These are phyloP conservation scores for Cinclus cinclus DNA, from an alignment of 2,113 vertebrate species.

Conservation along the genomic window DNA sequence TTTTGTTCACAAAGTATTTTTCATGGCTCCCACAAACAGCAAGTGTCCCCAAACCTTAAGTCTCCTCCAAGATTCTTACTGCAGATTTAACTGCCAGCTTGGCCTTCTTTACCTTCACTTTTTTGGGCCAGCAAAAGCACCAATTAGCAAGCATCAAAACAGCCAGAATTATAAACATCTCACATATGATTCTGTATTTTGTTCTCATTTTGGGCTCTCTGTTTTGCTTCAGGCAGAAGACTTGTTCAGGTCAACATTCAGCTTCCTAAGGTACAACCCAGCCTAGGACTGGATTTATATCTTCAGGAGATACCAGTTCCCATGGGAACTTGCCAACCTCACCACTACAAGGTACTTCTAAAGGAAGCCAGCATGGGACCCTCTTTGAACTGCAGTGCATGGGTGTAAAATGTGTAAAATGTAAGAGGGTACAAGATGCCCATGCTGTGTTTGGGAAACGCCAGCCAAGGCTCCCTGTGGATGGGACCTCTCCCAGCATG, in stretches of 20 bases:
- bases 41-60: neutral
- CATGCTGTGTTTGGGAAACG: accelerated
- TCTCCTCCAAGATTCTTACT: neutral
- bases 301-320: neutral
- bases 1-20: neutral
- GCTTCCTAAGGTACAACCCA: neutral
- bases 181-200: neutral
- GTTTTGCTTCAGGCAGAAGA: neutral
- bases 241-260: too few species aligned
- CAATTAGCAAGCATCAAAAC: too few species aligned
- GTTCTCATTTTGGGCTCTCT: neutral
- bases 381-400: neutral
- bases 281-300: neutral
- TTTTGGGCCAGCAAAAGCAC: neutral
- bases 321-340: neutral
- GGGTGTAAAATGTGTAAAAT: neutral
- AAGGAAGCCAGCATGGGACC: neutral
- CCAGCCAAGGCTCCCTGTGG: neutral
- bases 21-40: neutral
- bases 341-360: neutral
- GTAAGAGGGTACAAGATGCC: neutral
- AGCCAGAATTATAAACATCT: neutral
- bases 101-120: neutral
- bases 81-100: too few species aligned
- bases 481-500: neutral